A percentile compares a stretch with the other conserved stretches of the same genome.
phyloP scores from a whole-genome alignment of 2,888 invertebrate species.

The Amblyjoppa fuscipennis region DNA sequence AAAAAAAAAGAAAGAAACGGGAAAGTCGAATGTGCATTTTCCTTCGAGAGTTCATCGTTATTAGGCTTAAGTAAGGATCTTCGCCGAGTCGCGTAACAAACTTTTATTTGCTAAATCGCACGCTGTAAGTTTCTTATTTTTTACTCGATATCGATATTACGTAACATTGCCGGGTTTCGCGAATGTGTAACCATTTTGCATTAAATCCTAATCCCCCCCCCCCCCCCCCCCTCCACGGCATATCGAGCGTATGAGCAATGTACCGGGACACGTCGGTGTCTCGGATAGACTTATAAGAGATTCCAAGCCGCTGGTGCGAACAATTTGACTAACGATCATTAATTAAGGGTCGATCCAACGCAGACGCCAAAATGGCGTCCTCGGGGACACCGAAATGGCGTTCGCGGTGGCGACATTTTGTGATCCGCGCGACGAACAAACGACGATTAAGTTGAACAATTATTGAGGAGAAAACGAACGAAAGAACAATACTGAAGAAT shows the following conservation, averaged over 20 bases:
- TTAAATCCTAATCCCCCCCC: conserved; percentile 14
- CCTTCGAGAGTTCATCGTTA: background rate
- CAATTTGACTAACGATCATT: conserved; percentile 36
- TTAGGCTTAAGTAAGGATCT: background rate
- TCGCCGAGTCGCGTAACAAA: conserved; percentile 1
- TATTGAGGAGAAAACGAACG: conserved; percentile 37
- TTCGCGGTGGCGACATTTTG: conserved; percentile 34
- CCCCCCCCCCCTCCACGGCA: background rate
- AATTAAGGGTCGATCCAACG: no score
- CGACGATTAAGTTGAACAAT: conserved; percentile 20
- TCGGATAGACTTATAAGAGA: conserved; percentile 49
- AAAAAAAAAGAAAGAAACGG: conserved; percentile 12
- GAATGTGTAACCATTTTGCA: conserved; percentile 22
- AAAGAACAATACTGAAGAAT: conserved; percentile 62
- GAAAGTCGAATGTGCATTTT: conserved; percentile 49
- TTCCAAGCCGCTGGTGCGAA: conserved; percentile 51
- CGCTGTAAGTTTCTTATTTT: conserved; percentile 62
- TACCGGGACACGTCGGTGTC: conserved; percentile 28
- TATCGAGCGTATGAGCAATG: conserved; percentile 36
- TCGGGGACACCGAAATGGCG: background rate
- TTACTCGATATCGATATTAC: conserved; percentile 52
- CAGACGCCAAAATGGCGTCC: conserved; percentile 1
- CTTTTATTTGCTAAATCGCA: conserved; percentile 50
- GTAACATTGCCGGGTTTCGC: conserved; percentile 29
- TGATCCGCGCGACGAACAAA: conserved; percentile 28